Base-by-base conservation (phyloP, 2,888 invertebrate genomes). In the Nymphalis urticae region DNA sequence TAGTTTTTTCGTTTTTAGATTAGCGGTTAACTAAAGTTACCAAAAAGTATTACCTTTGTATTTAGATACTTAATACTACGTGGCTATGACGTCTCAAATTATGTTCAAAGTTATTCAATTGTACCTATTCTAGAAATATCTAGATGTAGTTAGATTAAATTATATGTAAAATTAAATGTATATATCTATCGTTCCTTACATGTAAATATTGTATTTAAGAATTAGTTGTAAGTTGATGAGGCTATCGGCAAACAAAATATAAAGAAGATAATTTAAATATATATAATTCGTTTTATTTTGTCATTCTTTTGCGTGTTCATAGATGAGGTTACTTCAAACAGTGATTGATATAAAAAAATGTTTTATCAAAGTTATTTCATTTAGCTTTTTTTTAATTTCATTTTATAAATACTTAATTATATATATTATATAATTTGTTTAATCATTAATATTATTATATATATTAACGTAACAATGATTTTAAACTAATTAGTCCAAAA, bases 11-110 rank as follows among this genome's bases (percentile, higher is more conserved):
- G 85, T 80, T 78, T 68, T 72, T 86, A 83, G 82, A 79, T 82
- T 79, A 82, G 82, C 67, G 84, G 83, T 81, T 85, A 85, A 90
- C 90, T 86, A 88, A 85, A 91, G 92, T 92, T 92, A 92, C 92
- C 92, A 86, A 83, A 84, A 90, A 91, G 91, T 92, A 92, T 92
- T 92, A 92, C 90, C 90, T 86, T 76, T 77, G 79, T 80, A 83
- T 83, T 83, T 72, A 76, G 82, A 80, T 73, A 73, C 81, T 84
- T 87, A n/a, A n/a, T n/a, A n/a, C n/a, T 85, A 87, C 79, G 79
- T 81, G 88, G 88, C 88, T 90, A 88, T 89, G 87, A 85, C 74
- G 80, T 79, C 75, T 79, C 75, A 76, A 77, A 82, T 75, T 75
- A 82, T 77, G 78, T 84, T 83, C 75, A 81, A 81, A 80, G 62